Percentiles rank a stretch among this genome's conserved stretches.
Evolutionary conservation across 2,888 invertebrate genomes (phyloP).

Genomic region (Neuroscelio doddi): DNA sequence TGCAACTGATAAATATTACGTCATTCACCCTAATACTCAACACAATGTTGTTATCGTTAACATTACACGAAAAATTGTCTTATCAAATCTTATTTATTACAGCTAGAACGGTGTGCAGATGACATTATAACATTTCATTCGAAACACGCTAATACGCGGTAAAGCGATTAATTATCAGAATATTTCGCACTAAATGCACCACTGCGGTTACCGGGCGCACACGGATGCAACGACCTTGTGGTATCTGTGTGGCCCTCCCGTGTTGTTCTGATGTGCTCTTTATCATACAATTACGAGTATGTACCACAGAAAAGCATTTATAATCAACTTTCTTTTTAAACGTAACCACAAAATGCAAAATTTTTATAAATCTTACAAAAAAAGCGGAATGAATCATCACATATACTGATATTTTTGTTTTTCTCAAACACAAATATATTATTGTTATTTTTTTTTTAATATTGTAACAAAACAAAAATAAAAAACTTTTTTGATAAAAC

Average conservation of each 20-base stretch:
- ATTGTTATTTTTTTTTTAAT: too few relatives aligned
- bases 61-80: slow-evolving; percentile 7
- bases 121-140: slow-evolving; percentile 36
- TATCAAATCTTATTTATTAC: slow-evolving; percentile 33
- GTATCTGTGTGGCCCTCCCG: slow-evolving; percentile 29
- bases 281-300: slow-evolving; percentile 34
- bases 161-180: slow-evolving; percentile 63
- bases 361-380: too few relatives aligned
- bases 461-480: too few relatives aligned
- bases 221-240: slow-evolving; percentile 45
- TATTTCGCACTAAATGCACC: slow-evolving; percentile 58
- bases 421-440: too few relatives aligned
- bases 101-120: slow-evolving; percentile 22
- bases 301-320: slow-evolving; percentile 40
- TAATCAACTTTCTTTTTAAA: slow-evolving; percentile 26
- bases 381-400: too few relatives aligned
- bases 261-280: slow-evolving; percentile 33
- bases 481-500: too few relatives aligned
- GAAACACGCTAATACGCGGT: slow-evolving; percentile 41
- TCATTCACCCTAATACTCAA: too few relatives aligned
- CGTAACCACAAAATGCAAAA: too few relatives aligned
- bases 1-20: too few relatives aligned
- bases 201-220: slow-evolving; percentile 43
- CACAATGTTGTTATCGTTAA: not conserved
- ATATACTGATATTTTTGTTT: too few relatives aligned